Evolutionary conservation across 2,888 invertebrate species (phyloP).

Genomic region (Tipula unca): DNA sequence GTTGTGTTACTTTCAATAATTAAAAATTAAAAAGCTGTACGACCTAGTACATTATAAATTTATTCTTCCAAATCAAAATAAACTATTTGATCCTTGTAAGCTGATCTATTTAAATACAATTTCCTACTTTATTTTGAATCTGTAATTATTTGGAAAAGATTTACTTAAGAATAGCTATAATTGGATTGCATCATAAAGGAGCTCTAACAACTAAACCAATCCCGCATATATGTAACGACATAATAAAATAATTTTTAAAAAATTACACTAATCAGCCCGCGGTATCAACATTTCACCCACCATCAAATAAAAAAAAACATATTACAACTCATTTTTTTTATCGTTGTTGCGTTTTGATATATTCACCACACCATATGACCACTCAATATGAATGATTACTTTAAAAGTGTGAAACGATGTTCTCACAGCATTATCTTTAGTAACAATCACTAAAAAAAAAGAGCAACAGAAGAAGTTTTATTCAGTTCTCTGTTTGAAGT

Average conservation of each 20-base stretch:
- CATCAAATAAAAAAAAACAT: neutral
- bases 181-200: too few relatives aligned
- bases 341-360: neutral
- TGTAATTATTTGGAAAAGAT: too few relatives aligned
- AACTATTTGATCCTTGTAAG: too few relatives aligned
- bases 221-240: too few relatives aligned
- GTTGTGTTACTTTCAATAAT: too few relatives aligned
- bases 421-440: conserved; percentile 18
- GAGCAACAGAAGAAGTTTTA: conserved; percentile 14
- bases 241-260: neutral
- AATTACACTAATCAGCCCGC: neutral
- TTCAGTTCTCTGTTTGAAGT: neutral
- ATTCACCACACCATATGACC: conserved; percentile 14
- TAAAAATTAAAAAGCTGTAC: too few relatives aligned
- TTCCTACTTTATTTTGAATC: too few relatives aligned
- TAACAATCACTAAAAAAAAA: neutral
- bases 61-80: too few relatives aligned
- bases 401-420: conserved; percentile 18
- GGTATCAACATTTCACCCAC: neutral
- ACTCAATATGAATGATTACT: conserved; percentile 18
- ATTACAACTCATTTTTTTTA: neutral
- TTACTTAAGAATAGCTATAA: too few relatives aligned
- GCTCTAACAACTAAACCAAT: too few relatives aligned
- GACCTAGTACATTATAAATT: too few relatives aligned
- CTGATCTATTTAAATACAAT: too few relatives aligned